These are phyloP conservation scores for Chaetodon trifascialis DNA, from an alignment of 2,113 vertebrate species.

Conservation along the genomic window DNA sequence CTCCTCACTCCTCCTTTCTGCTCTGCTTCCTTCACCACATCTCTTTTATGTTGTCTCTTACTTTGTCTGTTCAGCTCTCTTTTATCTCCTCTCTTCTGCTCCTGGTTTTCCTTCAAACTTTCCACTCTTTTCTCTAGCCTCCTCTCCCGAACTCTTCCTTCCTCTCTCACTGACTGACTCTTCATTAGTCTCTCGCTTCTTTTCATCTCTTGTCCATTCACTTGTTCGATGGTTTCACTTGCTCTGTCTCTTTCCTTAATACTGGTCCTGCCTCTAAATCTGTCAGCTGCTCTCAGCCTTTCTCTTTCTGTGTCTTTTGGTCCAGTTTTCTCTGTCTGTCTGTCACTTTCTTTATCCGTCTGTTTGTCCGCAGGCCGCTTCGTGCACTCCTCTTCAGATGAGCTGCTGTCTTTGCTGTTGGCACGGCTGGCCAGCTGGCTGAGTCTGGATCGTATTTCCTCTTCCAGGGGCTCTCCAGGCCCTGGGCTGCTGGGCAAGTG, in stretches of 20 bases:
- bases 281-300: constrained; percentile 62
- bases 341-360: constrained; percentile 73
- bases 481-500: constrained; percentile 29
- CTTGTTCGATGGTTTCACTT: constrained; percentile 43
- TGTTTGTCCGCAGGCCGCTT: constrained; percentile 74
- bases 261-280: constrained; percentile 25
- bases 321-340: constrained; percentile 49
- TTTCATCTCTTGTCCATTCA: constrained; percentile 62
- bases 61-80: constrained; percentile 65
- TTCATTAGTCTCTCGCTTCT: constrained; percentile 52
- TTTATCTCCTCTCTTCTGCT: constrained; percentile 56
- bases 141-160: constrained; percentile 38
- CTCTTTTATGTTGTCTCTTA: constrained; percentile 78
- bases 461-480: constrained; percentile 76
- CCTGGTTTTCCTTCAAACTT: constrained; percentile 58
- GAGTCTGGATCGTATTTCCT: constrained; percentile 85
- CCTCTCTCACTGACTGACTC: constrained; percentile 48
- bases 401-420: constrained; percentile 85
- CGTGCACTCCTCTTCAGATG: constrained; percentile 87
- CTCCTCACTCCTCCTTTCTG: constrained; percentile 80
- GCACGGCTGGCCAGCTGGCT: constrained; percentile 85
- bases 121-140: constrained; percentile 49
- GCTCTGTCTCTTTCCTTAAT: constrained; percentile 31
- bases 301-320: constrained; percentile 53
- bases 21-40: constrained; percentile 60